phyloP scores from a whole-genome alignment of 2,113 vertebrate species.

The Notiomystis cincta region DNA sequence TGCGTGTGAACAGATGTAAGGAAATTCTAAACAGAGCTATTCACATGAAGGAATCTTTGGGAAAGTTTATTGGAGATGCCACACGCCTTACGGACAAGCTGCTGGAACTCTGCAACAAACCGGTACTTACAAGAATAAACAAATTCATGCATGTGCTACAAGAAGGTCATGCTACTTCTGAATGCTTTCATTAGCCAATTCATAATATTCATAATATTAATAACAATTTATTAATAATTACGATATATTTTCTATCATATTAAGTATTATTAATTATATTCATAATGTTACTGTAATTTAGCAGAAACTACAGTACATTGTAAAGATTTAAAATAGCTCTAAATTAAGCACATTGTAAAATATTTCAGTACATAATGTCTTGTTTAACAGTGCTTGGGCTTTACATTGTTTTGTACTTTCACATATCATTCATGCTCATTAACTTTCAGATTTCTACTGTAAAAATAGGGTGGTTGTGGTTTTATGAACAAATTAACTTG shows the following conservation, averaged over 20 bases:
- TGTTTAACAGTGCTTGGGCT: not conserved
- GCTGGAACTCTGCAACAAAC: constrained; percentile 94
- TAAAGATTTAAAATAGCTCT: not conserved
- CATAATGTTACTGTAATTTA: not conserved
- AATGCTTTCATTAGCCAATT: not conserved
- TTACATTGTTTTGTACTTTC: not conserved
- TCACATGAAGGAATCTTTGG: constrained; percentile 85
- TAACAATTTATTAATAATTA: not conserved
- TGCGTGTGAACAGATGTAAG: constrained; percentile 92
- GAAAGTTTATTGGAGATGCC: constrained; percentile 92
- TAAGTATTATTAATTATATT: no score
- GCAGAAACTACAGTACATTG: not conserved
- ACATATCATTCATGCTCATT: not conserved
- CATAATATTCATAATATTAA: not conserved
- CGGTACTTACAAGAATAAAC: constrained; percentile 68
- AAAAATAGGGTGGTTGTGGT: not conserved
- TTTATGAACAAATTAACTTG: not conserved
- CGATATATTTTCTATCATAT: no score
- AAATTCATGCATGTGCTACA: not conserved
- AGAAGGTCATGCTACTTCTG: not conserved
- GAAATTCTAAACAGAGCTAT: constrained; percentile 92
- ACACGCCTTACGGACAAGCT: constrained; percentile 92
- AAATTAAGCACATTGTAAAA: not conserved
- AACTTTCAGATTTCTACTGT: not conserved
- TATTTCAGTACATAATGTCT: not conserved